phyloP scores from a whole-genome alignment of 2,888 invertebrate genomes.

The Sympetrum striolatum region DNA sequence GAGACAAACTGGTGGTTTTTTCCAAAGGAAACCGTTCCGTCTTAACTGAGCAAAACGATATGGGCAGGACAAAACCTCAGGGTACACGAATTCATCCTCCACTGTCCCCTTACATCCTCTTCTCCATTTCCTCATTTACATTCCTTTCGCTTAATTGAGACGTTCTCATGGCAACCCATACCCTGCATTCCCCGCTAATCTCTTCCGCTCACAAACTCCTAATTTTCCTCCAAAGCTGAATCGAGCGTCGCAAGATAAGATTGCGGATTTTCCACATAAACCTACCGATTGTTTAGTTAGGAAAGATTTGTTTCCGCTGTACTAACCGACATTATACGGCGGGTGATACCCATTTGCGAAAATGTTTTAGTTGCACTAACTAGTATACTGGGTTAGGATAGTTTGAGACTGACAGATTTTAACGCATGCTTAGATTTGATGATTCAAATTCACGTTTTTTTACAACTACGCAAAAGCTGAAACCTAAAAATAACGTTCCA shows the following conservation, averaged over 20 bases:
- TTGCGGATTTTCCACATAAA: neutral
- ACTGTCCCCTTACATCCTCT: neutral
- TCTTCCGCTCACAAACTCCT: conserved; percentile 9
- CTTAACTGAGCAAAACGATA: neutral
- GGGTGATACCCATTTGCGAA: too few species aligned
- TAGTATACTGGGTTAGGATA: too few species aligned
- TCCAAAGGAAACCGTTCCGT: neutral
- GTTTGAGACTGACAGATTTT: too few species aligned
- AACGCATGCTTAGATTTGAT: too few species aligned
- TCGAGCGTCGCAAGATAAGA: neutral
- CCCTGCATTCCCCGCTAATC: conserved; percentile 1
- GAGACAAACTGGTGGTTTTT: neutral
- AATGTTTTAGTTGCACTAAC: too few species aligned
- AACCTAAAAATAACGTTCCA: too few species aligned
- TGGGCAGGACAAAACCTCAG: neutral
- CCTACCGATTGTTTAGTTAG: neutral
- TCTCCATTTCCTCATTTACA: conserved; percentile 17
- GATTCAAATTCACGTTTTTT: too few species aligned
- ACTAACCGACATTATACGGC: too few species aligned
- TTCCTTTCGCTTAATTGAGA: neutral
- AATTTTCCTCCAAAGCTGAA: neutral
- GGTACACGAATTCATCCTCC: neutral
- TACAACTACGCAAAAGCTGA: too few species aligned
- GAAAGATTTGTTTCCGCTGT: neutral
- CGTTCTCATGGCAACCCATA: conserved; percentile 6